Conservation (phyloP, 2,797 vertebrate species). For the Mionectes olivaceus region DNA sequence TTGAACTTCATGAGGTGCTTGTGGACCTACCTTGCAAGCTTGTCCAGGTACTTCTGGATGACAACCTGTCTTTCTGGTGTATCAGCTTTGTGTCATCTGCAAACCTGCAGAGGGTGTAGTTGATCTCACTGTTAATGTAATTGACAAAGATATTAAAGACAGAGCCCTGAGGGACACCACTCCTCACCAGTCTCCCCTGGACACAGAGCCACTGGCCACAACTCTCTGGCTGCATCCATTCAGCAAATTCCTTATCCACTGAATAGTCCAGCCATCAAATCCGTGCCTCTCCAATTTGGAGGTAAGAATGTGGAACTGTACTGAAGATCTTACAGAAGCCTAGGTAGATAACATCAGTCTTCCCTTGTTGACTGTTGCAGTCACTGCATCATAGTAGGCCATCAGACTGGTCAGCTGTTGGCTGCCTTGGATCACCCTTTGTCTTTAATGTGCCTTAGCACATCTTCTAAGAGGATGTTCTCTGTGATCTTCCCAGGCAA, state of each 20-base stretch:
- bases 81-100: background rate
- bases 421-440: background rate
- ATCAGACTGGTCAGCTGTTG: background rate
- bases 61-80: background rate
- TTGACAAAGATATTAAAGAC: background rate
- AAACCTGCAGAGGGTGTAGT: background rate
- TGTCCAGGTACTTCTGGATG: background rate
- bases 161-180: background rate
- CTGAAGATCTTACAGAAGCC: background rate
- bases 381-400: background rate
- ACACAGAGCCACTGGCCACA: background rate
- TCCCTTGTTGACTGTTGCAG: background rate
- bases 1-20: background rate
- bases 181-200: background rate
- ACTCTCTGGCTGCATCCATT: background rate
- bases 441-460: background rate
- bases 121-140: fast-evolving
- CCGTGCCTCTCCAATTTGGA: background rate
- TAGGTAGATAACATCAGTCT: background rate
- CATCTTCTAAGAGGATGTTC: background rate
- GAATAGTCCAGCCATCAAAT: background rate
- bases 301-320: background rate
- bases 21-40: background rate
- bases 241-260: background rate
- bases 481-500: background rate